Percentiles rank a stretch among this genome's conserved stretches.
Evolutionary conservation across 1,140 invertebrate species (phyloP).

Genomic region (Drosophila equinoxialis): DNA sequence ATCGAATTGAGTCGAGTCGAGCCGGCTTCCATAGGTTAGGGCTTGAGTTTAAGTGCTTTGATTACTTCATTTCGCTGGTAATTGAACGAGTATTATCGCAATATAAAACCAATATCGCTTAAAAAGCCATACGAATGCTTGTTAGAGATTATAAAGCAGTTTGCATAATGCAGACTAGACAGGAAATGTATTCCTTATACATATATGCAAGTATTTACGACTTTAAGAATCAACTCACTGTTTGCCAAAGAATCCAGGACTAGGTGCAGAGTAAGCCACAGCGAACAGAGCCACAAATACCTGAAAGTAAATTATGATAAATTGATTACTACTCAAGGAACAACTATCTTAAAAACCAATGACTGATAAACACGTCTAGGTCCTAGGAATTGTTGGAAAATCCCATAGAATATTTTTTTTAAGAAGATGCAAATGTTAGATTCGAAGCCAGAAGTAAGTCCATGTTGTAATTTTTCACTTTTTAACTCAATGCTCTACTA

Average conservation of each 20-base stretch:
- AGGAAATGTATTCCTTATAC: constrained; percentile 49
- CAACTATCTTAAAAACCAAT: neutral
- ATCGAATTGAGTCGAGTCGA: constrained; percentile 5
- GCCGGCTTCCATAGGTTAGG: constrained; percentile 20
- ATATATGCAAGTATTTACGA: constrained; percentile 23
- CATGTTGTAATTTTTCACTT: no score
- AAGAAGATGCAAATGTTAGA: no score
- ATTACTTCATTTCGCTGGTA: constrained; percentile 67
- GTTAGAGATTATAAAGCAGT: constrained; percentile 25
- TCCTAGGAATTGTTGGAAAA: no score
- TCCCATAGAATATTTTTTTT: no score
- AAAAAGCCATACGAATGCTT: constrained; percentile 60
- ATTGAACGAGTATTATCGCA: constrained; percentile 34
- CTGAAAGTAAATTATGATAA: constrained; percentile 39
- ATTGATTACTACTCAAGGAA: neutral
- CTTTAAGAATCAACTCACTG: constrained; percentile 59
- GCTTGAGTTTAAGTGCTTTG: constrained; percentile 48
- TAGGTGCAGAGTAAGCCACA: constrained; percentile 67
- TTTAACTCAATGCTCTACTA: no score
- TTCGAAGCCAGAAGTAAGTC: no score
- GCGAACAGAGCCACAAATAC: constrained; percentile 70
- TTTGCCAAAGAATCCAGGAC: constrained; percentile 79
- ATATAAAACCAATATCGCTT: constrained; percentile 57
- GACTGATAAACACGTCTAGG: no score
- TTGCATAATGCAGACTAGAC: constrained; percentile 50